Evolutionary conservation across 1,140 invertebrate species (phyloP), one percentile per base, ranked within the genome.

Genomic region (Dendroctonus ponderosae): DNA sequence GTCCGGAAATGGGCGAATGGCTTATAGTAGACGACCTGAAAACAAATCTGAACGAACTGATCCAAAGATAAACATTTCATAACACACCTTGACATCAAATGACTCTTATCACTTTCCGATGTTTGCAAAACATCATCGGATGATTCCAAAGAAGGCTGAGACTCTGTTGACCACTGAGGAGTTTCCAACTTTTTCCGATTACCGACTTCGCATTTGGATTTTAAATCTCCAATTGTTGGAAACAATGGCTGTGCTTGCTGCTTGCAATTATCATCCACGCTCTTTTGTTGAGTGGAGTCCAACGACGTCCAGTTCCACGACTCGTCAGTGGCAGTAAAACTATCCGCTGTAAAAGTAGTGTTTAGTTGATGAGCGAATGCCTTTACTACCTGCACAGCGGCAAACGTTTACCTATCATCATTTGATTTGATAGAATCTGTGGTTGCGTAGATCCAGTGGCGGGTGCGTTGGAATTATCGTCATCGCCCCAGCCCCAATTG

Each of bases 121-220:
- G 83, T 84, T 12, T 83, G 82, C 51, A 82, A 43, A 12, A 79
- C 58, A 61, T 77, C 82, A 72, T 85, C 84, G 67, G 83, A 85
- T 5, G 83, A 85, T 71, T 85, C 84, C 70, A 85, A 82, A 6
- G 83, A 85, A 72, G 83, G 81, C 75, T 85, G 84, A 14, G 83
- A 85, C 70, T 85, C 84, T 44, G 83, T 84, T 7, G 84, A 85
- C 84, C 84, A 85, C 60, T 85, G 83, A 5, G 83, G 83, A 66
- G 82, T 72, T 7, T 78, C 76, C 3, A 69, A 26, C 71, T 77
- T 77, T 40, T 68, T 72, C 7, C 71, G 54, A 67, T 71, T 70
- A 46, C 38, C 26, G 0, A 5, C 51, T 2, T 60, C 39, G 3
- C 37, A 54, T 12, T 59, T 54, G 5, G 53, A 8, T 44, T 59